Base-by-base conservation (phyloP, 2,888 invertebrate genomes). In the Scaptomyza caliginosa region DNA sequence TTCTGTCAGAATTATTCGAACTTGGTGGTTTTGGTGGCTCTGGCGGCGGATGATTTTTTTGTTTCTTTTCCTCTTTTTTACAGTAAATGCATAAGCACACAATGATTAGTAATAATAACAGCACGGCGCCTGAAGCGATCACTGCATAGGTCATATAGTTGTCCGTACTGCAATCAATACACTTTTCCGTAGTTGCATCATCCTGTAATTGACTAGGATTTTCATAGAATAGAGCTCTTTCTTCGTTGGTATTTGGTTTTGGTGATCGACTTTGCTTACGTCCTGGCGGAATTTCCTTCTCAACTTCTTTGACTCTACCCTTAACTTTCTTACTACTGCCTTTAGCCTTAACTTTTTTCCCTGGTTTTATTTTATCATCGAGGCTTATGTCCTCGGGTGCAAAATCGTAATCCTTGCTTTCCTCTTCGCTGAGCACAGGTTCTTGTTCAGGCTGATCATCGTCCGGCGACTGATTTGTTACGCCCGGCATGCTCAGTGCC, bases 51-150 rank as follows among this genome's bases (percentile, higher is more conserved):
- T 7, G 23, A 10, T 3, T 6, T 23, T 49, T 49, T 11, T 3
- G 1, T 26, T 21, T 34, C 3, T 30, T 42, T 1, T 51, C 13
- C 7, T 10, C 39, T 32, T 19, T 24, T 7, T n/a, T 4, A 6
- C 34, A 51, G 3, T 54, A 60, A 40, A 82, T 36, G 36, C 79
- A 82, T 28, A 67, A 66, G 34, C 64, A 85, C 23, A 87, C 74
- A 2, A 71, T 19, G 7, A 82, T 6, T 7, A 82, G 7, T 4
- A 82, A 66, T 11, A 78, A 4, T 2, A 85, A 1, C 1, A 82
- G 36, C 0, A 86, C 40, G 4, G 66, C 4, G 0, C 48, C 67
- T 57, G 85, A 40, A 8, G 78, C 46, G 6, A 48, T 54, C 1
- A 59, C 73, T 11, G 81, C 60, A 45, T 70, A 76, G 13, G 11